A percentile compares a stretch with the other conserved stretches of the same genome.
Evolutionary conservation across 2,888 invertebrate genomes (phyloP).

Genomic region (Smittia sp.): DNA sequence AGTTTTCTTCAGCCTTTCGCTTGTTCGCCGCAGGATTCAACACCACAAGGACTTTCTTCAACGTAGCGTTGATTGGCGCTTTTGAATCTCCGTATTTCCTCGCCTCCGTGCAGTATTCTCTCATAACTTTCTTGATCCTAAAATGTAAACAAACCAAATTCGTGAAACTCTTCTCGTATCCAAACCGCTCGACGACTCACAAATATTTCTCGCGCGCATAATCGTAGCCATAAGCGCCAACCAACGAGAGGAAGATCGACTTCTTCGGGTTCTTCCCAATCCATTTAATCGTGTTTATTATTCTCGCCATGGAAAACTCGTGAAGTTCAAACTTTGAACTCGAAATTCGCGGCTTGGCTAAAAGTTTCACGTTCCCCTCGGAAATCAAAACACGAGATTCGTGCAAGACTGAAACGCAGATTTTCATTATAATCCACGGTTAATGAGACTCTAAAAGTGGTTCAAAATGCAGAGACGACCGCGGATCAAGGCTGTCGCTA

Average conservation of each 20-base stretch:
- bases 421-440: no score
- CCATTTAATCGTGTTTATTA: conserved; percentile 64
- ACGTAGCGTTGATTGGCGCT: conserved; percentile 55
- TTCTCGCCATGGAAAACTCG: conserved; percentile 59
- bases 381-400: no score
- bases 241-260: conserved; percentile 66
- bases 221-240: conserved; percentile 67
- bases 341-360: no score
- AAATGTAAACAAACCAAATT: conserved; percentile 26
- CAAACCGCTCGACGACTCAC: conserved; percentile 59
- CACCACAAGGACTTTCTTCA: conserved; percentile 76
- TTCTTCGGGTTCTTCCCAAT: conserved; percentile 89
- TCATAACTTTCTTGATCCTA: conserved; percentile 76
- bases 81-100: conserved; percentile 66
- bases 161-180: conserved; percentile 9
- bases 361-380: no score
- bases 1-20: conserved; percentile 59
- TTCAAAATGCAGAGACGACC: conserved; percentile 16
- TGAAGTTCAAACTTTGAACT: no score
- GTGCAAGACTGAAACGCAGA: no score
- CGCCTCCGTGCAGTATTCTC: conserved; percentile 75
- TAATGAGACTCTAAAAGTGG: neutral
- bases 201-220: conserved; percentile 69
- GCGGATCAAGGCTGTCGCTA: conserved; percentile 20
- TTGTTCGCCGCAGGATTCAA: conserved; percentile 88